Evolutionary conservation across 2,888 invertebrate species (phyloP).

Genomic region (Lasioglossum villosulum): DNA sequence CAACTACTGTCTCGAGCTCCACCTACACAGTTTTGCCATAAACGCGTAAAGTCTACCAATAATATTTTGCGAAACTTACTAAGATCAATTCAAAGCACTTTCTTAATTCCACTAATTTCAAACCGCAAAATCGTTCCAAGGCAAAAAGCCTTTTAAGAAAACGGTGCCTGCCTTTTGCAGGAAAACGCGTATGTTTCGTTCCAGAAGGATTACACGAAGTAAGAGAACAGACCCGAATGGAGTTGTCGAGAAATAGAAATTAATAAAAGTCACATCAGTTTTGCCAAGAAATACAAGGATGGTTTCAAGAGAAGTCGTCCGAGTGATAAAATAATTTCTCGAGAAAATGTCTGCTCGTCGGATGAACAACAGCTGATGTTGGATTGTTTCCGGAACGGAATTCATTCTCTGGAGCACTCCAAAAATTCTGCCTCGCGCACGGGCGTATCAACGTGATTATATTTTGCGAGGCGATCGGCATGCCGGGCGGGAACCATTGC

Average conservation of each 20-base stretch:
- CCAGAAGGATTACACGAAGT: background rate
- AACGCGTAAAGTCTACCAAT: background rate
- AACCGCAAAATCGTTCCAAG: background rate
- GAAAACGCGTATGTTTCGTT: background rate
- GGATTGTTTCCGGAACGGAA: background rate
- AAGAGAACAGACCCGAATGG: background rate
- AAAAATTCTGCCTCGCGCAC: conserved; percentile 1
- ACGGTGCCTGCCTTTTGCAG: background rate
- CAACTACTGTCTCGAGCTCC: background rate
- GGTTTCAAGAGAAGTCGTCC: background rate
- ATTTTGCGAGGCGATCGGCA: conserved; percentile 33
- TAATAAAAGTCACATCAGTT: background rate
- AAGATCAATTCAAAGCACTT: no score
- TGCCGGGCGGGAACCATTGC: conserved; percentile 11
- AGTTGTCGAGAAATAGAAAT: background rate
- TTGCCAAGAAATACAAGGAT: background rate
- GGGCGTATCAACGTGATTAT: conserved; percentile 23
- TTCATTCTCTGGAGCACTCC: conserved; percentile 5
- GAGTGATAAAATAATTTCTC: conserved; percentile 12
- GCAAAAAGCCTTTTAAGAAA: background rate
- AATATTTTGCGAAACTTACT: no score
- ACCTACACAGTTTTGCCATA: background rate
- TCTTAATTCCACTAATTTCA: background rate
- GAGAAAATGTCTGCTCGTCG: background rate
- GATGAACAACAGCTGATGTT: background rate